Base-by-base conservation (phyloP, 2,797 vertebrate species). In the Meriones psammophilus region DNA sequence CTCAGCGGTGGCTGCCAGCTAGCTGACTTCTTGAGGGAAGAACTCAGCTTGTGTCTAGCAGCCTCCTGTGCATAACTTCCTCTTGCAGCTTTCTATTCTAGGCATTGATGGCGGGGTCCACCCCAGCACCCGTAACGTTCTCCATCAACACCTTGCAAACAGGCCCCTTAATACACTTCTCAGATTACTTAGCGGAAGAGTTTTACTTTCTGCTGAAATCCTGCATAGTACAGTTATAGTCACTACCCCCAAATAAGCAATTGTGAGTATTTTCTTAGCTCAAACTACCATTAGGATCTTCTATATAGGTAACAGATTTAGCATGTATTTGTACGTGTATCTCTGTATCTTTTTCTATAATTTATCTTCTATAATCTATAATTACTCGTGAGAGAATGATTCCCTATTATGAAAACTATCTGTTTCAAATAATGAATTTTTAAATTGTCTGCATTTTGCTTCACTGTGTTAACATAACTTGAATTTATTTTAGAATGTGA, bases 401-500 rank as follows among this genome's bases (percentile, higher is more conserved):
- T 12, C 46, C 50, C 36, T 74, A 20, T 84, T 92, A 69, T 36
- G 64, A 56, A 83, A 93, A 71, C 60, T 18, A 60, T 64, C n/a
- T 46, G 54, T 56, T 26, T 13, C 39, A 69, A 24, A 54, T 77
- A 26, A 42, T 60, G 33, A 76, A 80, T 91, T 88, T 84, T 84
- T 30, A 24, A 91, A 76, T 84, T 69, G 36, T 66, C 18, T 66
- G 33, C 0, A 4, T 84, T 92, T 96, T 89, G 9, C 58, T 91
- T 89, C 26, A 76, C 22, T 33, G 5, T 54, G 20, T 80, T 50
- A 1, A 17, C 79, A 58, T 50, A 85, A 94, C 10, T 60, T 69
- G 79, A 77, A 88, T 81, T 76, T 92, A 50, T 90, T 80, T 94
- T 69, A 76, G 39, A 50, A 87, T 81, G 56, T 36, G 13, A 62